These are phyloP conservation scores for Craniophora ligustri DNA, from an alignment of 2,888 invertebrate genomes.

Conservation along the genomic window DNA sequence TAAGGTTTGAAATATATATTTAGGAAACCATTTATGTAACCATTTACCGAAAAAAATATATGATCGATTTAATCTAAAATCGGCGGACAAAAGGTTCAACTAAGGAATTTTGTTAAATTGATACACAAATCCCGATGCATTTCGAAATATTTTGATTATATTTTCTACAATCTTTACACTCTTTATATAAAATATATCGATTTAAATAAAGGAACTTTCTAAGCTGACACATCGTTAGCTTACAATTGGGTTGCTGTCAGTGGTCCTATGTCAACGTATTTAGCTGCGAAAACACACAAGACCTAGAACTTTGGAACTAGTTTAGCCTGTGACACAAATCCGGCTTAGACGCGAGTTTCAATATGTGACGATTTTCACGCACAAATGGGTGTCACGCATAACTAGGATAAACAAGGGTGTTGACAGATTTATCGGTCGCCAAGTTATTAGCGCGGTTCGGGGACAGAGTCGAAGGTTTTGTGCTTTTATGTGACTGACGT, in stretches of 20 bases:
- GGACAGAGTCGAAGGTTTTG: background rate
- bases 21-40: no score
- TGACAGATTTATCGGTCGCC: background rate
- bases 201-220: background rate
- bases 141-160: no score
- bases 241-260: conserved; percentile 1
- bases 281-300: conserved; percentile 21
- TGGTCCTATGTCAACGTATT: conserved; percentile 22
- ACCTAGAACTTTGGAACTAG: conserved; percentile 16
- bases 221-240: background rate
- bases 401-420: background rate
- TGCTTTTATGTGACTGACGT: background rate
- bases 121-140: no score
- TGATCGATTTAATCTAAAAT: no score
- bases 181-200: background rate
- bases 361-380: conserved; percentile 4
- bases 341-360: conserved; percentile 5
- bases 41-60: no score
- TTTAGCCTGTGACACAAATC: conserved; percentile 16
- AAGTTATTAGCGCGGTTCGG: background rate
- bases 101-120: no score
- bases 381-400: background rate
- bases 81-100: no score
- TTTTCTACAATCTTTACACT: background rate
- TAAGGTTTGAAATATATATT: background rate